Conservation (phyloP, 2,797 vertebrate species). For the Rhyacichthys aspro region DNA sequence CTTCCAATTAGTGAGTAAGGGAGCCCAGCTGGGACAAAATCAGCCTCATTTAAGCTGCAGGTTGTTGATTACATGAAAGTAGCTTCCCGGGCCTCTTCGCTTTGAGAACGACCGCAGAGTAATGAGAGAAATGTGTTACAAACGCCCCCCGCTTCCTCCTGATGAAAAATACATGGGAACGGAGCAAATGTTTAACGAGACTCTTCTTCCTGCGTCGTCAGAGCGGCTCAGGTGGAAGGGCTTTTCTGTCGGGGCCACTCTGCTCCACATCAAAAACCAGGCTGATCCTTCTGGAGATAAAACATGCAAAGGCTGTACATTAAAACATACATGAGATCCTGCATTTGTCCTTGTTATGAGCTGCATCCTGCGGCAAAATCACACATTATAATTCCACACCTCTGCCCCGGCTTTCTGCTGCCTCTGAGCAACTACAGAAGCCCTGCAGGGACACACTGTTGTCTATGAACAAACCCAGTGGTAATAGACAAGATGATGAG, state of each 20-base stretch:
- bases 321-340: too few relatives aligned
- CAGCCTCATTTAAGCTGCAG: constrained; percentile 20
- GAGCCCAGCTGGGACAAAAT: constrained; percentile 30
- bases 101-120: constrained; percentile 15
- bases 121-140: constrained; percentile 43
- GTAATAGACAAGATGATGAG: too few relatives aligned
- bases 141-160: constrained; percentile 3
- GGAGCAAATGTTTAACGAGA: constrained; percentile 60
- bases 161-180: constrained; percentile 50
- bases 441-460: too few relatives aligned
- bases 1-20: constrained; percentile 24
- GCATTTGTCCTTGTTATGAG: too few relatives aligned
- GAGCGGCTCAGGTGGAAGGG: constrained; percentile 48
- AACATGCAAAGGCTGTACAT: too few relatives aligned
- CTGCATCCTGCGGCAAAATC: too few relatives aligned
- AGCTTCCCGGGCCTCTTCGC: constrained; percentile 20
- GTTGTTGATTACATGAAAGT: constrained; percentile 53
- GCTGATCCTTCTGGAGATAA: too few relatives aligned
- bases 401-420: too few relatives aligned
- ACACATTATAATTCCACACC: too few relatives aligned
- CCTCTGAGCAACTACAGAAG: too few relatives aligned
- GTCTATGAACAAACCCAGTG: too few relatives aligned
- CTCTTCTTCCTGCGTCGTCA: not conserved
- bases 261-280: too few relatives aligned
- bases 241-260: constrained; percentile 3